phyloP scores from a whole-genome alignment of 1,140 invertebrate genomes.

The Planococcus citri region DNA sequence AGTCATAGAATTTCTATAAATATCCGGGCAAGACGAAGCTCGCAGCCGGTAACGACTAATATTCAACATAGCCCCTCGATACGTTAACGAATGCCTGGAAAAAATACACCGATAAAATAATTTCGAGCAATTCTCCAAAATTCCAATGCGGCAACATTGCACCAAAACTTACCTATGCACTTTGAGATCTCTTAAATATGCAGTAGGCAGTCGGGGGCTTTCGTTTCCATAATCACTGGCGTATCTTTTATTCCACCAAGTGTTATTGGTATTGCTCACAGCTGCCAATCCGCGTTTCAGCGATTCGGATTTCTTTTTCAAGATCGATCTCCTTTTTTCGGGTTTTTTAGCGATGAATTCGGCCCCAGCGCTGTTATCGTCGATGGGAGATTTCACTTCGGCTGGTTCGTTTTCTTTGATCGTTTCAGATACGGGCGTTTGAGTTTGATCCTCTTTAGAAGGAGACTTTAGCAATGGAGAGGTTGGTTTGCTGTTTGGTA shows the following conservation, averaged over 20 bases:
- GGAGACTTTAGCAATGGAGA: not conserved
- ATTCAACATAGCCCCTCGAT: constrained; percentile 68
- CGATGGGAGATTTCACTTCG: not conserved
- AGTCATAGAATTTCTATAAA: constrained; percentile 79
- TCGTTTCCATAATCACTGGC: constrained; percentile 17
- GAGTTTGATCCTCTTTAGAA: not conserved
- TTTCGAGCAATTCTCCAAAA: too few species aligned
- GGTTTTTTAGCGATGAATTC: not conserved
- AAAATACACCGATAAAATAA: constrained; percentile 21
- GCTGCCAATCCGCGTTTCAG: not conserved
- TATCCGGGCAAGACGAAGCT: constrained; percentile 79
- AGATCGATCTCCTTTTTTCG: constrained; percentile 22
- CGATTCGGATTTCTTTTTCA: constrained; percentile 23
- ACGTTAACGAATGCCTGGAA: constrained; percentile 60
- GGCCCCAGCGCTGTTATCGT: not conserved
- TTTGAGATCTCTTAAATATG: constrained; percentile 57
- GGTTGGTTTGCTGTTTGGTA: not conserved
- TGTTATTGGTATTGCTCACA: constrained; percentile 15
- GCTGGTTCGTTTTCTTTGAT: not conserved
- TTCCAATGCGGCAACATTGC: not conserved
- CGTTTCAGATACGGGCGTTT: not conserved
- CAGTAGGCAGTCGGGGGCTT: constrained; percentile 24
- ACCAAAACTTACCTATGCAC: constrained; percentile 39
- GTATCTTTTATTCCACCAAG: constrained; percentile 25
- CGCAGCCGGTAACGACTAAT: constrained; percentile 64